Conservation (phyloP, 2,113 vertebrate species). For the Zosterops borbonicus region DNA sequence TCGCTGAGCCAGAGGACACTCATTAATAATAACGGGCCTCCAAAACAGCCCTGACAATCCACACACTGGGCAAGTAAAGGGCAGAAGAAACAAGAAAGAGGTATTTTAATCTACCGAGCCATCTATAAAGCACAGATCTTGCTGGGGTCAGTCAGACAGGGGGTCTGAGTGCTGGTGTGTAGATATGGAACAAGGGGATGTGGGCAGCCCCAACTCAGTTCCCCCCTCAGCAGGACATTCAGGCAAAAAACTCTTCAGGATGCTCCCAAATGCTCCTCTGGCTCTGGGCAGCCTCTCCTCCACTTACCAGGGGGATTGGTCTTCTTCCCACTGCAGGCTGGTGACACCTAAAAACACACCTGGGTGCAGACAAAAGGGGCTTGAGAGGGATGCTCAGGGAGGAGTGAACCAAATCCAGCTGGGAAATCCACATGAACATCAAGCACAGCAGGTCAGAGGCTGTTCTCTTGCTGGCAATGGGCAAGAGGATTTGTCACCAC, state of each 20-base stretch:
- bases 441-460: not conserved
- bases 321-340: not conserved
- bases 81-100: not conserved
- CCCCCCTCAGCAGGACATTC: not conserved
- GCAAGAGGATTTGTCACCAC: not conserved
- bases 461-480: not conserved
- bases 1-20: accelerated
- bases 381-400: not conserved
- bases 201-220: not conserved
- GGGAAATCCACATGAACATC: not conserved
- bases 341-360: not conserved
- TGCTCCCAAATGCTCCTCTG: not conserved
- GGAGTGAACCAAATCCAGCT: not conserved
- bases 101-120: not conserved
- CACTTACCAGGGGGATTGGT: not conserved
- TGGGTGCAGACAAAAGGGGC: not conserved
- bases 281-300: not conserved
- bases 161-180: not conserved
- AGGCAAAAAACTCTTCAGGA: not conserved
- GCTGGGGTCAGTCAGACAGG: accelerated
- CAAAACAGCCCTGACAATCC: not conserved
- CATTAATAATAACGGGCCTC: not conserved
- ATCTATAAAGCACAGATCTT: not conserved
- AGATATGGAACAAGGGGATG: not conserved
- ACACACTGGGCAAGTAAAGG: not conserved